Evolutionary conservation across 2,888 invertebrate species (phyloP), one percentile per base, ranked within the genome.

Genomic region (Volucella bombylans): DNA sequence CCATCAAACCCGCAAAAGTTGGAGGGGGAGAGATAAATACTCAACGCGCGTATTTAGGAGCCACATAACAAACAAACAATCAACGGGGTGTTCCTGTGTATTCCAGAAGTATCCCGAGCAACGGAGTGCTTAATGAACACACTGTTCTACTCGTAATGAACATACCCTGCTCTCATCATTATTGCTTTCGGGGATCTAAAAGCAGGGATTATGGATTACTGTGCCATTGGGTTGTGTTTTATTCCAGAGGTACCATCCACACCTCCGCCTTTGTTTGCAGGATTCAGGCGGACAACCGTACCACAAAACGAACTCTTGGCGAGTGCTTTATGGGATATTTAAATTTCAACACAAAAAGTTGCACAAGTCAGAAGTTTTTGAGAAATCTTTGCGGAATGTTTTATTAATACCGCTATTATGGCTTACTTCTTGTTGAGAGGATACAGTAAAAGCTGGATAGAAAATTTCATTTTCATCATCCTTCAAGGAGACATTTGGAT

Each of bases 141-240:
- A 67, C 50, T 81, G 85, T 76, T 85, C 71, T 74, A 71, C 67
- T 85, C 15, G 81, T 81, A 85, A 85, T 85, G 80, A 85, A 77
- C 72, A 85, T 85, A 76, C 72, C 81, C 67, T 67, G 71, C 11
- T 71, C 80, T 80, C 83, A 57, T 80, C 80, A 72, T 80, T 76
- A 72, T 76, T 71, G 69, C 74, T 67, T 76, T 54, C 14, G 47
- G 10, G 69, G 69, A 61, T 79, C 59, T 59, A 64, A 14, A 65
- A 55, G 41, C 61, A 67, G 39, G 76, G 85, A 85, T 81, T 85
- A 85, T 54, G 76, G 85, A 85, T 85, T 85, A 85, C 72, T 76
- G 85, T 85, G 76, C 62, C 81, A 76, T 80, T 83, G 31, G 82
- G 72, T 10, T 72, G 59, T 77, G 50, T 76, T 39, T 52, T 47